These are phyloP conservation scores for Notechis scutatus DNA, from an alignment of 2,113 vertebrate genomes.

Conservation along the genomic window DNA sequence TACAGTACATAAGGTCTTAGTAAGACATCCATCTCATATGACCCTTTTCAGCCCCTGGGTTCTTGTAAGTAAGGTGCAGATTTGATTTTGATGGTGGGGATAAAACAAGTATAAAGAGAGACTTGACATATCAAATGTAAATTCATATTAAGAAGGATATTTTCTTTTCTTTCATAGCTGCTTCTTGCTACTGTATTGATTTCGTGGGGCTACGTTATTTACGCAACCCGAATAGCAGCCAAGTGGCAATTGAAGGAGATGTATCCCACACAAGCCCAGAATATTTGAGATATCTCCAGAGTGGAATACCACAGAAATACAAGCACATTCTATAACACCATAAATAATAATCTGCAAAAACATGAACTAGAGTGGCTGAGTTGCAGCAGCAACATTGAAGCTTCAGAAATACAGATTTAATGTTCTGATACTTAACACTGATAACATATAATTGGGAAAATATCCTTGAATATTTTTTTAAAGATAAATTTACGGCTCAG, in stretches of 20 bases:
- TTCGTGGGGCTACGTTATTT: slow-evolving; percentile 49
- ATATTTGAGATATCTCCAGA: not conserved
- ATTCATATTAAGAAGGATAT: not conserved
- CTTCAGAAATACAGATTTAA: not conserved
- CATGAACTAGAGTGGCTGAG: not conserved
- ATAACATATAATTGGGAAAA: not conserved
- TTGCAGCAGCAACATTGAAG: not conserved
- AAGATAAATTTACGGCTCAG: not conserved
- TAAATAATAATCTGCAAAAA: not conserved
- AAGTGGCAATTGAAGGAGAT: slow-evolving; percentile 24
- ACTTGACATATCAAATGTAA: not conserved
- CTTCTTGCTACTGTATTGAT: slow-evolving; percentile 39
- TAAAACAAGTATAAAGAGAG: not conserved
- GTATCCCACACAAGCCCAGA: slow-evolving; percentile 1
- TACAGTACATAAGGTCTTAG: not conserved
- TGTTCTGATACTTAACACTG: not conserved
- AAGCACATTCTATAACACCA: not conserved
- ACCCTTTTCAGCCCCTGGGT: not conserved
- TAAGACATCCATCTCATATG: not conserved
- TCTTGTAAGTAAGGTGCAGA: not conserved
- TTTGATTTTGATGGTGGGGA: not conserved
- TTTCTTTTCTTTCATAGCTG: slow-evolving; percentile 18
- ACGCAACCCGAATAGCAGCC: slow-evolving; percentile 33
- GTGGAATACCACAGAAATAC: not conserved
- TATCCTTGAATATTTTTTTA: not conserved